Evolutionary conservation across 2,888 invertebrate species (phyloP).

Genomic region (Bombylius discolor): DNA sequence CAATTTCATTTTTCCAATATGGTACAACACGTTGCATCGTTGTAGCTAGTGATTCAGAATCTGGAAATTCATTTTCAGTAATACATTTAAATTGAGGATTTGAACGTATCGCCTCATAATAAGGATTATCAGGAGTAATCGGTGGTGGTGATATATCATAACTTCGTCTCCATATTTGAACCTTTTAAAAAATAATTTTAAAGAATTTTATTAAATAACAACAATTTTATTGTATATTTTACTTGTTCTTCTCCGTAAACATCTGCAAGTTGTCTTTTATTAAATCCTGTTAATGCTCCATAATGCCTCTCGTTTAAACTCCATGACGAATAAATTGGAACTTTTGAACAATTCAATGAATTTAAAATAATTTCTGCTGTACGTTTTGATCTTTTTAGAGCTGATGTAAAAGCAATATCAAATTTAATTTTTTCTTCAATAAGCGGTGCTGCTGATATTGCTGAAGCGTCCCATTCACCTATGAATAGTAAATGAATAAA

Average conservation of each 20-base stretch:
- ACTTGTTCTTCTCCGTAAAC: constrained; percentile 76
- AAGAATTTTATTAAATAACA: not conserved
- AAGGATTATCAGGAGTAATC: constrained; percentile 62
- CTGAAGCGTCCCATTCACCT: constrained; percentile 22
- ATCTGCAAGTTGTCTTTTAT: constrained; percentile 72
- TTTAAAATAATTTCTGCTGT: constrained; percentile 56
- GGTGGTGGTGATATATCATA: constrained; percentile 71
- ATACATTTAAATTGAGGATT: constrained; percentile 60
- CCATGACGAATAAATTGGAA: constrained; percentile 64
- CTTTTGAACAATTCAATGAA: constrained; percentile 50
- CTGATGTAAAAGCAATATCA: constrained; percentile 70
- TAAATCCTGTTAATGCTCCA: constrained; percentile 71
- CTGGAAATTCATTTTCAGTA: constrained; percentile 64
- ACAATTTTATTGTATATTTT: too few species aligned
- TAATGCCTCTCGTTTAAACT: constrained; percentile 79
- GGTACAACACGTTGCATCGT: constrained; percentile 72
- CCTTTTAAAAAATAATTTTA: constrained; percentile 34
- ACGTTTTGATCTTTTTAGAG: constrained; percentile 61
- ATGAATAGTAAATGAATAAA: not conserved
- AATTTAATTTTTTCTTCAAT: constrained; percentile 56
- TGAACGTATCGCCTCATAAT: constrained; percentile 60
- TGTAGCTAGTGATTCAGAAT: constrained; percentile 67
- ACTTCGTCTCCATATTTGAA: constrained; percentile 74
- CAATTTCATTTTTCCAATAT: constrained; percentile 73
- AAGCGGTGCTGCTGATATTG: constrained; percentile 50